Conservation (phyloP, 2,113 vertebrate genomes). For the Dromas ardeola region DNA sequence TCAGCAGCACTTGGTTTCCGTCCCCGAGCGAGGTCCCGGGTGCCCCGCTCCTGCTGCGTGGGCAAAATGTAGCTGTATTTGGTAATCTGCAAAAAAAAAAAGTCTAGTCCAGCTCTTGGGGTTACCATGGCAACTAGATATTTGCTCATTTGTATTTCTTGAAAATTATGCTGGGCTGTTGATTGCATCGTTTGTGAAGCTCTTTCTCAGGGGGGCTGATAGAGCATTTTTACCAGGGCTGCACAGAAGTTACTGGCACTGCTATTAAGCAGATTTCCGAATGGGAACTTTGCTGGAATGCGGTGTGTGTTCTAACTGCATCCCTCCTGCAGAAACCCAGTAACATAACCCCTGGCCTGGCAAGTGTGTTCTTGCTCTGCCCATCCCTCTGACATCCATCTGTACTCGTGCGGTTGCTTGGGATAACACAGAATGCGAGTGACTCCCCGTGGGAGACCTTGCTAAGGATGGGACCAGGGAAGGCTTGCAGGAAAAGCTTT, state of each 20-base stretch:
- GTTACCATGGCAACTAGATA: constrained; percentile 38
- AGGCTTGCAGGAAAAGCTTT: not conserved
- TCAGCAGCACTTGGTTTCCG: not conserved
- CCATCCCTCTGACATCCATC: not conserved
- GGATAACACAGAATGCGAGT: accelerated
- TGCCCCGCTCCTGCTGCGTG: accelerated
- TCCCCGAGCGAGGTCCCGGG: not conserved
- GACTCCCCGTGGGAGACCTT: accelerated
- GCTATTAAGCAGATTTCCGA: not conserved
- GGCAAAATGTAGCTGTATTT: not conserved
- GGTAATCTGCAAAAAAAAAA: not conserved
- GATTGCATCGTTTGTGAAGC: constrained; percentile 32
- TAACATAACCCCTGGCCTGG: not conserved
- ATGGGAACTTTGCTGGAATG: not conserved
- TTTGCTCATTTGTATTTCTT: constrained; percentile 50
- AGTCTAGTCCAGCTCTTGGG: not conserved
- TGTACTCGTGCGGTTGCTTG: not conserved
- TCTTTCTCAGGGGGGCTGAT: not conserved
- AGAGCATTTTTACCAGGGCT: not conserved
- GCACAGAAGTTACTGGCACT: not conserved
- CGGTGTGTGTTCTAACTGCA: not conserved
- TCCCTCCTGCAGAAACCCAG: not conserved
- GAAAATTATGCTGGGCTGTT: constrained; percentile 14
- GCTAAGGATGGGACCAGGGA: accelerated
- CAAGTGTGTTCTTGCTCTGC: not conserved